Evolutionary conservation across 2,797 vertebrate species (phyloP).

Genomic region (Alca torda): DNA sequence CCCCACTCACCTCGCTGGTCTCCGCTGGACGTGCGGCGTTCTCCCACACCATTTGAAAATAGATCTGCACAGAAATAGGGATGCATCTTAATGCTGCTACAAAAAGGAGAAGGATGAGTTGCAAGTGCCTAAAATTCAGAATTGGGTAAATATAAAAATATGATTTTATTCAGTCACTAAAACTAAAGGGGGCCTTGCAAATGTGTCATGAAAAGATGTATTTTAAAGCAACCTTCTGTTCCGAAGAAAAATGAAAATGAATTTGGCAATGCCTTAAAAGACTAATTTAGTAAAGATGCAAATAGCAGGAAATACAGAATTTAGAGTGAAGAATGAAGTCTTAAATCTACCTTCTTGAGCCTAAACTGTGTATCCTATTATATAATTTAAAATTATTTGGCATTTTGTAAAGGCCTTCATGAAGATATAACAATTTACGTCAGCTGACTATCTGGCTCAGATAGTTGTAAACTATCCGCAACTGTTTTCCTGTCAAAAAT

Average conservation of each 20-base stretch:
- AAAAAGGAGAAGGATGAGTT: neutral
- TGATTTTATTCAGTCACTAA: neutral
- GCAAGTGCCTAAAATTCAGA: neutral
- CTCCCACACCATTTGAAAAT: neutral
- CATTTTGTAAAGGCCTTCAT: neutral
- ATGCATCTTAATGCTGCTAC: neutral
- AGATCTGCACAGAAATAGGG: neutral
- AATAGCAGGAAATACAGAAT: neutral
- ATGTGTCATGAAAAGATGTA: neutral
- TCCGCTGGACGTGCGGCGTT: neutral
- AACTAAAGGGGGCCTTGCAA: neutral
- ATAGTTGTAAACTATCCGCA: neutral
- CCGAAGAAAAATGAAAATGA: neutral
- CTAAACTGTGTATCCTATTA: neutral
- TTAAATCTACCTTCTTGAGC: neutral
- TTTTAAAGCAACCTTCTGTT: conserved; percentile 10
- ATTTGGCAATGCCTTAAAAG: neutral
- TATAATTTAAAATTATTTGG: neutral
- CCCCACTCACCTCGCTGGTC: neutral
- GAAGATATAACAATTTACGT: neutral
- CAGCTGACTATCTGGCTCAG: neutral
- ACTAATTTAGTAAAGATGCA: neutral
- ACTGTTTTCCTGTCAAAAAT: neutral
- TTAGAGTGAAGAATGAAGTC: neutral
- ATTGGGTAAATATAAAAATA: neutral